phyloP scores from a whole-genome alignment of 2,888 invertebrate species.

The Acronicta aceris region DNA sequence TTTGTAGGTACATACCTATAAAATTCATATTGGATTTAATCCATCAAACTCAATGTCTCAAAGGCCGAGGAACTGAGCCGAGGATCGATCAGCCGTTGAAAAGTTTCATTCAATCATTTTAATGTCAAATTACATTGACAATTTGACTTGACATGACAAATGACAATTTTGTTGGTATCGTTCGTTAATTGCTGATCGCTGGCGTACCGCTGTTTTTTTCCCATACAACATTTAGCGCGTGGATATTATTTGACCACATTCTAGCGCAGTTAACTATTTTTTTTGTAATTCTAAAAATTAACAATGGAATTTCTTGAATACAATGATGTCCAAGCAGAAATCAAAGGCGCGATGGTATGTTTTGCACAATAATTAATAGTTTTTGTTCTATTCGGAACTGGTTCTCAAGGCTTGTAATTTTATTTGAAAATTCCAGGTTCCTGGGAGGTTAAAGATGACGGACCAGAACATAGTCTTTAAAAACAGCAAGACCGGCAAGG shows the following conservation, averaged over 20 bases:
- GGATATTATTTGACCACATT: slow-evolving; percentile 41
- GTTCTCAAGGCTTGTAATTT: slow-evolving; percentile 16
- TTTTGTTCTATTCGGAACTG: slow-evolving; percentile 2
- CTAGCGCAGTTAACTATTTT: slow-evolving; percentile 1
- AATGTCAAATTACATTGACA: neutral
- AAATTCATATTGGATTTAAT: too few species aligned
- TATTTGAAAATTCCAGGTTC: slow-evolving; percentile 90
- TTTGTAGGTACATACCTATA: too few species aligned
- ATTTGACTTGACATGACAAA: slow-evolving; percentile 11
- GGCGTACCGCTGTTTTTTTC: slow-evolving; percentile 37
- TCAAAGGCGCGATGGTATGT: slow-evolving; percentile 95
- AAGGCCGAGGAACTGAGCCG: too few species aligned
- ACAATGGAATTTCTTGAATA: slow-evolving; percentile 96
- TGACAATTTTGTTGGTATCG: slow-evolving; percentile 47
- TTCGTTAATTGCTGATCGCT: too few species aligned
- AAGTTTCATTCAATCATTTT: neutral
- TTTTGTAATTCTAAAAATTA: neutral
- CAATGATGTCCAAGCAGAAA: slow-evolving; percentile 94
- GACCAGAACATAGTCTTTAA: slow-evolving; percentile 97
- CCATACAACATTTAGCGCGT: slow-evolving; percentile 42
- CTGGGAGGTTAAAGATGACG: slow-evolving; percentile 97
- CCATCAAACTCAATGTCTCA: too few species aligned
- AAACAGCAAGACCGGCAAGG: slow-evolving; percentile 98
- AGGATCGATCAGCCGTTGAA: too few species aligned
- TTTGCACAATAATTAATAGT: neutral